Percentiles rank a stretch among this genome's conserved stretches.
Evolutionary conservation across 1,140 invertebrate genomes (phyloP).

Genomic region (Phthorimaea operculella): DNA sequence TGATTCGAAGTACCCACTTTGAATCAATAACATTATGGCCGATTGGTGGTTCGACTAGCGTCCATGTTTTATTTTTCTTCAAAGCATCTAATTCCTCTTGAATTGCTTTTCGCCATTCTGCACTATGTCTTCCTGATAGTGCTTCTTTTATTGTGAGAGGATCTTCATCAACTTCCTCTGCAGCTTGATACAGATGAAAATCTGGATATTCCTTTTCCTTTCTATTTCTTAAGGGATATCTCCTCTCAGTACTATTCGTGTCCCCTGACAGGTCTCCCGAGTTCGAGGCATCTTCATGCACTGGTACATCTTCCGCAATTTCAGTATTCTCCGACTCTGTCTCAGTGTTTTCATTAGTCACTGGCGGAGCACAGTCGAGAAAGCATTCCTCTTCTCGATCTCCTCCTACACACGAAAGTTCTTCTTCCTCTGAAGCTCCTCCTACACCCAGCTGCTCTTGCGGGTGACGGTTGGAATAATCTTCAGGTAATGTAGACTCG

Average conservation of each 20-base stretch:
- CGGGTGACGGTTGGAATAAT: not conserved
- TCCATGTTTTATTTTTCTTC: not conserved
- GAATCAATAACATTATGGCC: not conserved
- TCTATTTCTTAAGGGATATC: not conserved
- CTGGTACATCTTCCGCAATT: not conserved
- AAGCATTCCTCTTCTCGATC: not conserved
- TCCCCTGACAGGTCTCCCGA: not conserved
- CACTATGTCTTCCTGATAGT: not conserved
- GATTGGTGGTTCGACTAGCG: not conserved
- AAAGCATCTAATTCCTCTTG: not conserved
- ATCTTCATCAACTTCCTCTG: not conserved
- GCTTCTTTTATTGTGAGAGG: not conserved
- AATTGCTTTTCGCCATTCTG: not conserved
- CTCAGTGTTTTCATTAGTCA: not conserved
- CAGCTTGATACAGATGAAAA: not conserved
- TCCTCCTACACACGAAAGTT: not conserved
- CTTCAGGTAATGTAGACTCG: not conserved
- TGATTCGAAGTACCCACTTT: conserved; percentile 1
- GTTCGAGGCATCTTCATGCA: not conserved
- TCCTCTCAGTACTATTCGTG: not conserved
- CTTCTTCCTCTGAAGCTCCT: not conserved
- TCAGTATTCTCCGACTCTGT: not conserved
- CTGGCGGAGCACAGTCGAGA: not conserved
- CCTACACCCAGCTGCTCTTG: not conserved
- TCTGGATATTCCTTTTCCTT: not conserved